Conservation (phyloP, 1,140 invertebrate genomes). For the Maniola jurtina region DNA sequence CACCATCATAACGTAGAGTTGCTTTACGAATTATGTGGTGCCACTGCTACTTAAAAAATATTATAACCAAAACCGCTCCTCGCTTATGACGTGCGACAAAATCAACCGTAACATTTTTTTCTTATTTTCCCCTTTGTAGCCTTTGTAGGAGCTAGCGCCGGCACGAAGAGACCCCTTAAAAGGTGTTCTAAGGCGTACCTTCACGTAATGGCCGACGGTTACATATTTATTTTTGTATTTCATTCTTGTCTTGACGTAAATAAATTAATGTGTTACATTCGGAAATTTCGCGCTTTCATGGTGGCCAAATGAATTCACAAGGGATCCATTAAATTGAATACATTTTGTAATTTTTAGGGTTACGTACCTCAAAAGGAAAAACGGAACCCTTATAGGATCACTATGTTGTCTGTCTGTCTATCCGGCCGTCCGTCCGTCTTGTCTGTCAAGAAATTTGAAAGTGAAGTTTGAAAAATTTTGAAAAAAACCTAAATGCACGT, state of each 20-base stretch:
- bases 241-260: conserved; percentile 75
- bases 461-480: too few species aligned
- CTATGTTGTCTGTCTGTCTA: too few species aligned
- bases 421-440: too few species aligned
- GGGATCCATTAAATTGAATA: conserved; percentile 16
- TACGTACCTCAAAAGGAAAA: too few species aligned
- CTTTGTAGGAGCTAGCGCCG: conserved; percentile 75
- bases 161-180: conserved; percentile 64
- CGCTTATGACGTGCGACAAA: conserved; percentile 37
- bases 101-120: conserved; percentile 53
- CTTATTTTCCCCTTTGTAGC: conserved; percentile 69
- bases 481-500: too few species aligned
- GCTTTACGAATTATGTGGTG: too few species aligned
- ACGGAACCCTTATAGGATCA: too few species aligned
- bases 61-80: not conserved
- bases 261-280: conserved; percentile 71
- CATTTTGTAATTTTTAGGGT: conserved; percentile 12
- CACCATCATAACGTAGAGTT: too few species aligned
- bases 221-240: conserved; percentile 76
- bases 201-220: conserved; percentile 62
- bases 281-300: conserved; percentile 70
- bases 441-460: too few species aligned
- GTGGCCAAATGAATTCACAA: conserved; percentile 48
- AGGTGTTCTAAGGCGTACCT: conserved; percentile 69
- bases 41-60: conserved; percentile 2